phyloP scores from a whole-genome alignment of 2,113 vertebrate species.

The Vulpes ferrilata region DNA sequence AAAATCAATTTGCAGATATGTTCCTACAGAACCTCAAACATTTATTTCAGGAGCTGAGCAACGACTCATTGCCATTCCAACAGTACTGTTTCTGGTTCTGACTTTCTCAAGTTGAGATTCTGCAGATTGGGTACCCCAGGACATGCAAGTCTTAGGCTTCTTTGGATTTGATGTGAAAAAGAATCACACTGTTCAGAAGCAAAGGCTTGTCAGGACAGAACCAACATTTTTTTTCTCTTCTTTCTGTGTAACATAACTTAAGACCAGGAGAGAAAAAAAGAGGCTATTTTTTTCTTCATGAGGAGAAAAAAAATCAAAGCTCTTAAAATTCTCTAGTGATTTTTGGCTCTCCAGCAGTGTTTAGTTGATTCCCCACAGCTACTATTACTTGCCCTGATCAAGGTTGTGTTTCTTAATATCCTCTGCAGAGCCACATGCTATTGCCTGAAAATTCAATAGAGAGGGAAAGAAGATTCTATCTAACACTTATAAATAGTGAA shows the following conservation, averaged over 20 bases:
- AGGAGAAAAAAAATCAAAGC: neutral
- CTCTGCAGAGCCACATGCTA: neutral
- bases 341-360: neutral
- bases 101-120: conserved; percentile 29
- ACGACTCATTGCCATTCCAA: neutral
- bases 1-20: neutral
- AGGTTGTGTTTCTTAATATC: neutral
- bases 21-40: neutral
- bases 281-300: neutral
- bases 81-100: neutral
- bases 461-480: neutral
- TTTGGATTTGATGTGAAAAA: conserved; percentile 23
- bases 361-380: neutral
- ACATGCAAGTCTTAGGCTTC: neutral
- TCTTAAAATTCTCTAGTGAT: neutral
- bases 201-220: conserved; percentile 59
- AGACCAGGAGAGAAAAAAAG: neutral
- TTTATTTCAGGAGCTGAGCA: neutral
- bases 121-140: conserved; percentile 23
- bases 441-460: neutral
- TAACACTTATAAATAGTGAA: neutral
- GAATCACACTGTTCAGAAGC: conserved; percentile 58
- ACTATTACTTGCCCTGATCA: neutral
- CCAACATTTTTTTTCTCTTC: neutral
- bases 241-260: conserved; percentile 8